Evolutionary conservation across 2,113 vertebrate species (phyloP), one percentile per base, ranked within the genome.

Genomic region (Takifugu flavidus): DNA sequence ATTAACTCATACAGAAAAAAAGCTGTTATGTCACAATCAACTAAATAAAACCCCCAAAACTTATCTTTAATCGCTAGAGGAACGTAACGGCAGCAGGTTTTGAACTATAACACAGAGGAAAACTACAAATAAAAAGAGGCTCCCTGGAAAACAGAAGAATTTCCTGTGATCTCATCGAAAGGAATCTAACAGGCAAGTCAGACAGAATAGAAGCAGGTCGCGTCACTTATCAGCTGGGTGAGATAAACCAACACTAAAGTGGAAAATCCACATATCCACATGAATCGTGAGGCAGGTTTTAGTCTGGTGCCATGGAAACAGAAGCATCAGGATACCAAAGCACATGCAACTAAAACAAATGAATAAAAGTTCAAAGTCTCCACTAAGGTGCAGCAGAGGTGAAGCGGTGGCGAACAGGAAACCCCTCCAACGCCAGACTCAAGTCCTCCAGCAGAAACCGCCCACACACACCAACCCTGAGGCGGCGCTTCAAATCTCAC

Each of bases 401-500:
- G 34, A 39, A 71, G 43, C 20, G 5, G 14, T 51, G 55, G 50
- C 42, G 51, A 68, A 8, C 53, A 58, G 60, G 50, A 39, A 13
- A 11, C 8, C 50, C 45, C 56, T 13, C 14, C 44, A 2, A 13
- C 13, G 13, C 12, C 13, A 45, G 27, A 20, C 63, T 31, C 25
- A 51, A 53, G 59, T 58, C 65, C 73, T 49, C 20, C 55, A 57
- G 55, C 49, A 60, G 14, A 56, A 42, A 50, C 34, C 34, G 42
- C 52, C 53, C 42, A 29, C 65, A 10, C 50, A 53, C 68, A 52
- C 54, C 4, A 39, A 49, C 58, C 79, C 67, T 4, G n/a, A 55
- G 51, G 72, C 66, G 31, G 59, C 61, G 61, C 31, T 59, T 34
- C 62, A 65, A 70, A 68, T 75, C 45, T 65, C 56, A 65, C 65